Conservation (phyloP, 2,888 invertebrate genomes). For the Tipula vernalis region DNA sequence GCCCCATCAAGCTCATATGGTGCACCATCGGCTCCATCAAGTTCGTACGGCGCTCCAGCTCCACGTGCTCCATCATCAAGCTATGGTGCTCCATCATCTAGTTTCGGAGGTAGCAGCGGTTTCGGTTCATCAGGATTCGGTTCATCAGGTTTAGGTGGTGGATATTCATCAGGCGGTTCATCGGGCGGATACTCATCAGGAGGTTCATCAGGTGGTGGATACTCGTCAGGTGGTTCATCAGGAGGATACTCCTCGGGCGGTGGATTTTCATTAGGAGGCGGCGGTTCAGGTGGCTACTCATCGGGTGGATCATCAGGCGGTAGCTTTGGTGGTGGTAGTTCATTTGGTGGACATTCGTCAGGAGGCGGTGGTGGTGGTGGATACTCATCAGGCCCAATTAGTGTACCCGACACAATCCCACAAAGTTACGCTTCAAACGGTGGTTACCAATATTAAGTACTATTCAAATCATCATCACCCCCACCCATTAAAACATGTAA, state of each 20-base stretch:
- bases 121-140: conserved; percentile 14
- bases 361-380: conserved; percentile 22
- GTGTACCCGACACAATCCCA: conserved; percentile 17
- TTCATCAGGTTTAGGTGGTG: conserved; percentile 20
- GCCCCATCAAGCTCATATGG: conserved; percentile 40
- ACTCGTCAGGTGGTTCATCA: conserved; percentile 19
- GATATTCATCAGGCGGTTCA: conserved; percentile 19
- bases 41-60: conserved; percentile 22
- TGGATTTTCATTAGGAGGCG: conserved; percentile 21
- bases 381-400: conserved; percentile 16
- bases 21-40: conserved; percentile 31
- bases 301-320: conserved; percentile 22
- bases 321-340: conserved; percentile 19
- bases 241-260: conserved; percentile 19
- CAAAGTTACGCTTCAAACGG: conserved; percentile 21
- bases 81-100: conserved; percentile 30
- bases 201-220: conserved; percentile 12
- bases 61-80: conserved; percentile 26
- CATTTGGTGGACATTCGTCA: conserved; percentile 15
- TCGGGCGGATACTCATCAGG: conserved; percentile 17
- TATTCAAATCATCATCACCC: background rate
- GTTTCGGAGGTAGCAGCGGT: conserved; percentile 27
- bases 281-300: conserved; percentile 14
- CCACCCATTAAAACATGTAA: background rate
- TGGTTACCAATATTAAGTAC: conserved; percentile 17